A percentile compares a stretch with the other conserved stretches of the same genome.
Conservation (phyloP, 2,113 vertebrate genomes). For the Brachyistius frenatus region DNA sequence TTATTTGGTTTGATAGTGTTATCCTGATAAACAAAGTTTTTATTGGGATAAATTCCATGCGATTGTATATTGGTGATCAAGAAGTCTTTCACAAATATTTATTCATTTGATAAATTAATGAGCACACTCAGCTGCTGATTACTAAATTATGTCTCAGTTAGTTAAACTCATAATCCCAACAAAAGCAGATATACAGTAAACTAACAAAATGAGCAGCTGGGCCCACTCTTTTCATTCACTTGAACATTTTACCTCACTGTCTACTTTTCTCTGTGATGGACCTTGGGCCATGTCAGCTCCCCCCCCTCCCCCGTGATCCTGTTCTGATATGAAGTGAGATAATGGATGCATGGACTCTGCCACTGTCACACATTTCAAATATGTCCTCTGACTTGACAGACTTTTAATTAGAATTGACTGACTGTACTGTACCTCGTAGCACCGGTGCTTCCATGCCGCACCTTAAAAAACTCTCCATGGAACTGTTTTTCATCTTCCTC, state of each 20-base stretch:
- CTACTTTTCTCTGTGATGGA: no score
- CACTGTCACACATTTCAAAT: background rate
- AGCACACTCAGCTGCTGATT: no score
- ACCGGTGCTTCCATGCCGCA: slow-evolving; percentile 20
- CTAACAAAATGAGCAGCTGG: background rate
- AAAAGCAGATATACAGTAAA: background rate
- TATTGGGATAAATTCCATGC: no score
- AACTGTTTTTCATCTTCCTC: slow-evolving; percentile 46
- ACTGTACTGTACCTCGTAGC: slow-evolving; percentile 36
- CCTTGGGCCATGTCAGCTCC: no score
- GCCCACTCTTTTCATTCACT: background rate
- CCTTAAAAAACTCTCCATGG: slow-evolving; percentile 28
- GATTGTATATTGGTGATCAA: no score
- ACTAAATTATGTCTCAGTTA: no score
- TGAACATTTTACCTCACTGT: slow-evolving; percentile 8
- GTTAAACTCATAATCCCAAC: background rate
- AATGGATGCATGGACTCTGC: no score
- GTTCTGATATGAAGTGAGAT: no score
- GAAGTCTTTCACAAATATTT: no score
- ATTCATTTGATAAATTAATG: no score
- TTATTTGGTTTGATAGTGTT: no score
- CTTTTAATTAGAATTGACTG: slow-evolving; percentile 63
- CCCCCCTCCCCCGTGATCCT: no score
- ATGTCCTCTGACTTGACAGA: slow-evolving; percentile 34
- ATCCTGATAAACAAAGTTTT: background rate